Conservation (phyloP, 2,888 invertebrate genomes). For the Drosophila mercatorum region DNA sequence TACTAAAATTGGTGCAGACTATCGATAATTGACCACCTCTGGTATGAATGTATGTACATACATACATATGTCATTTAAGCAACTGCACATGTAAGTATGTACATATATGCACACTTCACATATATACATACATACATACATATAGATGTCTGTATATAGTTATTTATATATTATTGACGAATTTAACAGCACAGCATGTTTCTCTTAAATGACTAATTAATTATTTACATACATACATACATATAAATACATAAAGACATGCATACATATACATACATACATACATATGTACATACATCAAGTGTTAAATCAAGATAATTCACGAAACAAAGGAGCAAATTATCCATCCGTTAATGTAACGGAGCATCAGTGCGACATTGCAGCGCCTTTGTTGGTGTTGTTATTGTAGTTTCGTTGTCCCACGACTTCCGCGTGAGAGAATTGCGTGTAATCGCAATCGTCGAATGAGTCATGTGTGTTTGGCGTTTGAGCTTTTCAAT, state of each 20-base stretch:
- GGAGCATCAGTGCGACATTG: constrained; percentile 60
- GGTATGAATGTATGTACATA: too few relatives aligned
- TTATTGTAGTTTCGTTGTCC: constrained; percentile 25
- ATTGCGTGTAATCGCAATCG: constrained; percentile 50
- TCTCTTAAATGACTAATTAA: not conserved
- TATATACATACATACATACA: too few relatives aligned
- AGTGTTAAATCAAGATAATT: constrained; percentile 22
- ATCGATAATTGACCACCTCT: too few relatives aligned
- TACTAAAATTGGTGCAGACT: too few relatives aligned
- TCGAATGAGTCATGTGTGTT: constrained; percentile 17
- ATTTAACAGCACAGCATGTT: not conserved
- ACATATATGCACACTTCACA: too few relatives aligned
- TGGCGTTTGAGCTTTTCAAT: constrained; percentile 41
- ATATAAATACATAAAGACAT: not conserved
- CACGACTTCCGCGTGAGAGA: constrained; percentile 67
- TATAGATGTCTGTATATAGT: not conserved
- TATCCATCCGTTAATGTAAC: constrained; percentile 45
- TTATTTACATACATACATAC: not conserved
- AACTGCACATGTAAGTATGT: too few relatives aligned
- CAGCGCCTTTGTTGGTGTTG: constrained; percentile 29
- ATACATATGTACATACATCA: not conserved
- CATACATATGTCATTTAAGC: too few relatives aligned
- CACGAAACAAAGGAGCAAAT: constrained; percentile 64
- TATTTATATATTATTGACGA: constrained; percentile 6
- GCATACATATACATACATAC: not conserved